Base-by-base conservation (phyloP, 2,888 invertebrate genomes). In the Drosophila silvestris region DNA sequence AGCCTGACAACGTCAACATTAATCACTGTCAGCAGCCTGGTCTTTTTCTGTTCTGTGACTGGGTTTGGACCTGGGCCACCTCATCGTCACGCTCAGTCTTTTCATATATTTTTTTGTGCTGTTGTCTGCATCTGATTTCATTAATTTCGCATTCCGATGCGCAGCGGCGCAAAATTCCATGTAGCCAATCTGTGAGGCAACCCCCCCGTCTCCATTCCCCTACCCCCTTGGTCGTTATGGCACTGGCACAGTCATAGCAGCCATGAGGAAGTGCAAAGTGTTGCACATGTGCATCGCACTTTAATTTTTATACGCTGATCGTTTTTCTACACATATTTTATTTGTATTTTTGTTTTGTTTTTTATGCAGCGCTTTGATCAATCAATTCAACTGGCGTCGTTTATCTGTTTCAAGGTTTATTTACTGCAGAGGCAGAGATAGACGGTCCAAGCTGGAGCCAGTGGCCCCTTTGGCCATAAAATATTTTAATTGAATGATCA, bases 401-500 rank as follows among this genome's bases (percentile, higher is more conserved):
- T 69, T 81, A 72, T 79, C 65, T 58, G 81, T 80, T 76, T 82
- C 79, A 80, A 80, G 79, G 79, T 80, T 80, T 80, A 62, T 79
- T 79, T 60, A 65, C 35, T 82, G 74, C 39, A 37, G 16, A 37
- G 10, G n/a, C 41, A 30, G n/a, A 30, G 28, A n/a, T 19, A n/a
- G 52, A 52, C 26, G 35, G 51, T 51, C 32, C 32, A 44, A 33
- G 37, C 56, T 54, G 53, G 50, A 65, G 79, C 62, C 80, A 58
- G 52, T 61, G 72, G 41, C 82, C 79, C 66, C 79, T 78, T 73
- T 75, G 74, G 79, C 74, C 70, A 74, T 78, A 81, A 85, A 80
- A 81, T 86, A 83, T 82, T 82, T 89, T 91, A 91, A 91, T 91
- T 91, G 91, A 91, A 91, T 91, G 91, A 91, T 91, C 84, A 82